Evolutionary conservation across 2,113 vertebrate genomes (phyloP), one percentile per base, ranked within the genome.

Genomic region (Paramormyrops kingsleyae): DNA sequence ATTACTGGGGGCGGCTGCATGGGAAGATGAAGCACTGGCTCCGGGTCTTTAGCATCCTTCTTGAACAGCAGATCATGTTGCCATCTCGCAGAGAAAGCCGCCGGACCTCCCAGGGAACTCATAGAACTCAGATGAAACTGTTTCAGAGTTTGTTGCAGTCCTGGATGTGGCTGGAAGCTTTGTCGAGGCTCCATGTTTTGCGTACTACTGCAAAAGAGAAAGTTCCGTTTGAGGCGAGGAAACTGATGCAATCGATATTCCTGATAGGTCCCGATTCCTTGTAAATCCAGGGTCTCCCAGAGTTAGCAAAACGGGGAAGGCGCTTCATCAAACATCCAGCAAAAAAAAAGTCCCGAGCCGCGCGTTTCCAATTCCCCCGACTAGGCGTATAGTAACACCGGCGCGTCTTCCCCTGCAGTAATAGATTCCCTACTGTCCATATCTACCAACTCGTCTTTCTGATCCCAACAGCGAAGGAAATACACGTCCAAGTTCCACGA

Each of bases 61-160:
- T 97, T 98, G 95, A 98, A 99, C 87, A 96, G 93, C 91, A 98
- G 96, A 94, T 99, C 98, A 96, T 99, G 98, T 91, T 98, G 98
- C 98, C 99, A 99, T 92, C 99, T 97, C 90, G 98, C 98, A 87
- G 98, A 99, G 95, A 99, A 99, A 87, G 98, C 98, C 53, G 98
- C 99, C 93, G 99, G 99, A 80, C 99, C 99, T 89, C 98, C 98
- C 92, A 99, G 95, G 42, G 98, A 99, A 96, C 96, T 99, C 97
- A 99, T 99, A 94, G 98, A 99, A 96, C 98, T 99, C 95, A 99
- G 96, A 94, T 99, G 98, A 94, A 99, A 99, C 97, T 99, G 99
- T 95, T 99, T 98, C 92, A 99, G 95, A 95, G 99, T 99, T 96
- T 99, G 99, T 96, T 99, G 98, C 95, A 99, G 96, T 96, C 99